A percentile compares a stretch with the other conserved stretches of the same genome.
Conservation (phyloP, 1,140 invertebrate genomes). For the Venturia canescens region DNA sequence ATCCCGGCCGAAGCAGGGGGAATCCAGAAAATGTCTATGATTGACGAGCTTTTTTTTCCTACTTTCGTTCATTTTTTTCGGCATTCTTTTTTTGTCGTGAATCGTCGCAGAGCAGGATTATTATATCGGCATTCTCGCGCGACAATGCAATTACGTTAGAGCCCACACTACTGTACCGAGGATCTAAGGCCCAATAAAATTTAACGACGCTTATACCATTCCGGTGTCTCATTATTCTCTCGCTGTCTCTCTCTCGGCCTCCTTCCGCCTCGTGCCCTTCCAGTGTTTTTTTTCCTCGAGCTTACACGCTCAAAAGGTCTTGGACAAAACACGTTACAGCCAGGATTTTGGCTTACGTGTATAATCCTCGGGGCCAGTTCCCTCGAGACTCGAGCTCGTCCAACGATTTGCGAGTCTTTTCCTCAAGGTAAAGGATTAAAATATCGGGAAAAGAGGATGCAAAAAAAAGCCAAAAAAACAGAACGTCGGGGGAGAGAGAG, state of each 20-base stretch:
- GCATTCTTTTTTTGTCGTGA: background rate
- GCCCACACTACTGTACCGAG: constrained; percentile 45
- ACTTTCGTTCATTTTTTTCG: background rate
- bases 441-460: constrained; percentile 24
- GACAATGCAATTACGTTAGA: constrained; percentile 53
- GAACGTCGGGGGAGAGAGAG: too few relatives aligned
- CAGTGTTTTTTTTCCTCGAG: constrained; percentile 25
- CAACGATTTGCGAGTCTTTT: background rate
- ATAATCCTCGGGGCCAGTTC: background rate
- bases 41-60: constrained; percentile 9
- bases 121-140: constrained; percentile 26
- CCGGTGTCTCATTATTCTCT: constrained; percentile 18
- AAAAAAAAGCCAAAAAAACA: constrained; percentile 43
- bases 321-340: constrained; percentile 31
- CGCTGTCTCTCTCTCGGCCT: background rate
- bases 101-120: constrained; percentile 8
- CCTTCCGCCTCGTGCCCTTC: background rate
- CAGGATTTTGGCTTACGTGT: background rate
- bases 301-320: constrained; percentile 22
- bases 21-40: background rate
- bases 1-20: background rate
- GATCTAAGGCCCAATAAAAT: constrained; percentile 57
- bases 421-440: constrained; percentile 8
- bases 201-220: constrained; percentile 39
- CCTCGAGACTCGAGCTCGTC: background rate